Percentiles rank a stretch among this genome's conserved stretches.
phyloP scores from a whole-genome alignment of 2,113 vertebrate species.

The Ophthalmolycus amberensis region DNA sequence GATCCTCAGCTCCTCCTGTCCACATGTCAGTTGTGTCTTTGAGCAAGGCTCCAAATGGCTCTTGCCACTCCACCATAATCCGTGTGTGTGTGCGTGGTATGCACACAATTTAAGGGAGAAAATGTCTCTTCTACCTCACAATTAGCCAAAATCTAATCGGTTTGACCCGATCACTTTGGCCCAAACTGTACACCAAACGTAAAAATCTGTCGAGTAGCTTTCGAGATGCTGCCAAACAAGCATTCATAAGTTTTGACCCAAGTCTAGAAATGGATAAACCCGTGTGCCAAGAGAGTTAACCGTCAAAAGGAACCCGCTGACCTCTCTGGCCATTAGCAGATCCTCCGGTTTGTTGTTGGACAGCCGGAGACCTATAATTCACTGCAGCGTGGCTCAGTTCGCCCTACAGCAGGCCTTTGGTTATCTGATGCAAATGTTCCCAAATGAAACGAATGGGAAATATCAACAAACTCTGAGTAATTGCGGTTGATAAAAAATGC shows the following conservation, averaged over 20 bases:
- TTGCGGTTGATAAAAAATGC: constrained; percentile 81
- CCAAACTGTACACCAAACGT: background rate
- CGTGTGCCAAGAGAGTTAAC: constrained; percentile 18
- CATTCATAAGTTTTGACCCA: constrained; percentile 29
- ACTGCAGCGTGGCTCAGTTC: constrained; percentile 57
- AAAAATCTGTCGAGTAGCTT: background rate
- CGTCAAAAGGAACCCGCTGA: constrained; percentile 50
- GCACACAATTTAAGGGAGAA: background rate
- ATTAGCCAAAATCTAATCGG: background rate
- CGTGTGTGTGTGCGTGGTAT: background rate
- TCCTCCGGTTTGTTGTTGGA: constrained; percentile 54
- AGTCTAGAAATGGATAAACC: constrained; percentile 8
- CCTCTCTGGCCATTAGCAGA: constrained; percentile 65
- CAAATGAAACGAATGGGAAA: constrained; percentile 79
- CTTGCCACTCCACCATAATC: background rate
- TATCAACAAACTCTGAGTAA: constrained; percentile 81
- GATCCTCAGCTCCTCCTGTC: background rate
- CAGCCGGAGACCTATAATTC: constrained; percentile 65
- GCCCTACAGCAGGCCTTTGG: constrained; percentile 78
- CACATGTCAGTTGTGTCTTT: background rate
- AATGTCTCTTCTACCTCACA: background rate
- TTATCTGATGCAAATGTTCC: constrained; percentile 78
- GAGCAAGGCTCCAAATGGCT: background rate
- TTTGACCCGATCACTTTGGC: background rate
- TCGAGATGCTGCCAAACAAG: constrained; percentile 5